A percentile compares a stretch with the other conserved stretches of the same genome.
phyloP scores from a whole-genome alignment of 23 tunicate genomes.

The Styela plicata region DNA sequence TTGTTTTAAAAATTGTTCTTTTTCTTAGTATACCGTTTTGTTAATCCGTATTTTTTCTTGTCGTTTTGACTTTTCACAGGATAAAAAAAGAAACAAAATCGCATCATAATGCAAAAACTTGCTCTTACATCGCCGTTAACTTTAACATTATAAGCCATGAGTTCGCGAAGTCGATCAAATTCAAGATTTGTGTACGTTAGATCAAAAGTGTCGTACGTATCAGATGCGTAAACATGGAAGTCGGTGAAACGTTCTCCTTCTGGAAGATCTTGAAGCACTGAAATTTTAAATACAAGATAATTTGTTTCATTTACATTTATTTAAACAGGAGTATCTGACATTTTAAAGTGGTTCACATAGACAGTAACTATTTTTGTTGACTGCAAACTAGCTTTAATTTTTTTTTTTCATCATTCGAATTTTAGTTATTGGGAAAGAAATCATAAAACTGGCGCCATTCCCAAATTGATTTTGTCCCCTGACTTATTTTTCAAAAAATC shows the following conservation, averaged over 20 bases:
- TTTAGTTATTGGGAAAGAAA: no score
- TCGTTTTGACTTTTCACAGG: neutral
- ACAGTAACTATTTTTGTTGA: no score
- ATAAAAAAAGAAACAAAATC: no score
- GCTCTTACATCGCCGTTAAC: neutral
- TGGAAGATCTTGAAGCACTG: neutral
- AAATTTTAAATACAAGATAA: no score
- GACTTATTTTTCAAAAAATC: no score
- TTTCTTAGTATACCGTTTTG: neutral
- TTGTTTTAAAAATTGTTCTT: neutral
- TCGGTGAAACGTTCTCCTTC: neutral
- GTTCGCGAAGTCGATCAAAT: neutral
- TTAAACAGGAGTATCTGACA: no score
- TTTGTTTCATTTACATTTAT: no score
- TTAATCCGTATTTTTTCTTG: neutral
- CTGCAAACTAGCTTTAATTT: no score
- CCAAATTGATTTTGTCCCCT: no score
- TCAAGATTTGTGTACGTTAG: neutral
- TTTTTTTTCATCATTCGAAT: no score
- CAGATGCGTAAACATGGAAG: neutral
- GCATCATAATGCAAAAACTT: neutral
- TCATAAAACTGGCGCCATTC: no score
- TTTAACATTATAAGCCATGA: neutral
- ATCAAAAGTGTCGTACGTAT: neutral
- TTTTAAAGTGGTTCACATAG: no score